These are phyloP conservation scores for Macroteleia sp. DNA, from an alignment of 2,888 invertebrate genomes.

Conservation along the genomic window DNA sequence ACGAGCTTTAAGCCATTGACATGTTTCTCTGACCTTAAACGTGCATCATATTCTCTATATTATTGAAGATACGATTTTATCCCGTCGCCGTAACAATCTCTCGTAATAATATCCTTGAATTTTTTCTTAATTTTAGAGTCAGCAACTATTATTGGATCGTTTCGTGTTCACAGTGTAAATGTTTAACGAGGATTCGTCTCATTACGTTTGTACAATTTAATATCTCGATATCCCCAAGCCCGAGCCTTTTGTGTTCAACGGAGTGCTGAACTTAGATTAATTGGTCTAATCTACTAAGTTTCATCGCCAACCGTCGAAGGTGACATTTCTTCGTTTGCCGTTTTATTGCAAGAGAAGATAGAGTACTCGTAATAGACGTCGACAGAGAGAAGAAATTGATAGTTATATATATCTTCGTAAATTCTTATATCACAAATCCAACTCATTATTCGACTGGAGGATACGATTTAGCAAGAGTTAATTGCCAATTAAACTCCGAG, in stretches of 20 bases:
- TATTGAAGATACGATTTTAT: neutral
- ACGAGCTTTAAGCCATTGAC: conserved; percentile 73
- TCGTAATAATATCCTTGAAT: neutral
- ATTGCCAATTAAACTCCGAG: conserved; percentile 26
- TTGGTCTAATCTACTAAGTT: conserved; percentile 69
- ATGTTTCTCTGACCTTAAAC: conserved; percentile 70
- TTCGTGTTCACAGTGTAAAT: conserved; percentile 15
- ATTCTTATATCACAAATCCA: conserved; percentile 42
- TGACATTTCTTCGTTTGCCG: conserved; percentile 61
- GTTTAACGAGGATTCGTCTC: conserved; percentile 19
- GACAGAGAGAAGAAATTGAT: conserved; percentile 17
- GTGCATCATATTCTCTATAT: conserved; percentile 71
- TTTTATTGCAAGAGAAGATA: conserved; percentile 47
- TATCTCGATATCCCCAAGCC: conserved; percentile 50
- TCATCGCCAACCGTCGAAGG: conserved; percentile 64
- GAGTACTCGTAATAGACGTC: conserved; percentile 25
- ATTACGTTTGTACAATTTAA: conserved; percentile 32
- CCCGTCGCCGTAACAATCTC: neutral
- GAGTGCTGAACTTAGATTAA: conserved; percentile 68
- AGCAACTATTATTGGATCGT: conserved; percentile 2
- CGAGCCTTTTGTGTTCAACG: conserved; percentile 43
- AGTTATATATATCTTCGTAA: conserved; percentile 33
- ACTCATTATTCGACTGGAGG: conserved; percentile 19
- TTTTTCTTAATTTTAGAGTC: too few species aligned
- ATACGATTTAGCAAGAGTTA: conserved; percentile 24